phyloP scores from a whole-genome alignment of 2,888 invertebrate genomes.

The Epirrita christyi region DNA sequence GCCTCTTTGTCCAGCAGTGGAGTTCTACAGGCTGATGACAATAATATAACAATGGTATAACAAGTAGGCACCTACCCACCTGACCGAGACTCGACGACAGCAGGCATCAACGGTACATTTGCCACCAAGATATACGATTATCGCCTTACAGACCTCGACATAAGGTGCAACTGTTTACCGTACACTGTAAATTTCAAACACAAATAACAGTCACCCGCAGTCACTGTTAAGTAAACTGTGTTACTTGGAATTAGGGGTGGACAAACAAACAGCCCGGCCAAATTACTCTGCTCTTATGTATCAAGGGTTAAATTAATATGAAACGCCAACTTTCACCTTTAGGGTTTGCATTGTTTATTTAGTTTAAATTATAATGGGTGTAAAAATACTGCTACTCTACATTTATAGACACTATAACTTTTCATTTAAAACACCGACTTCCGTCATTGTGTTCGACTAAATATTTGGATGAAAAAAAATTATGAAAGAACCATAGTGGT shows the following conservation, averaged over 20 bases:
- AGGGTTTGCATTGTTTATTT: slow-evolving; percentile 26
- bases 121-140: slow-evolving; percentile 11
- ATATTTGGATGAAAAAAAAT: no score
- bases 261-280: slow-evolving; percentile 59
- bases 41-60: no score
- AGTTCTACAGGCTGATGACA: no score
- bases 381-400: no score
- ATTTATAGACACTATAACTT: no score
- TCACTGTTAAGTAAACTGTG: slow-evolving; percentile 65
- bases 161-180: slow-evolving; percentile 20
- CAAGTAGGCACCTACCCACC: neutral
- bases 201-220: slow-evolving; percentile 57
- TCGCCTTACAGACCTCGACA: slow-evolving; percentile 7
- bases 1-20: neutral
- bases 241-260: slow-evolving; percentile 67
- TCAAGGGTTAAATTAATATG: slow-evolving; percentile 58
- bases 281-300: slow-evolving; percentile 58
- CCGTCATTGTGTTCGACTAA: no score
- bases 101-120: neutral
- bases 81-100: neutral
- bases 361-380: no score
- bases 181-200: slow-evolving; percentile 65
- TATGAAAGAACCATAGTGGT: no score
- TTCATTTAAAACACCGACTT: no score
- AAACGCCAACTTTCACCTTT: slow-evolving; percentile 41